Percentiles rank a stretch among this genome's conserved stretches.
Evolutionary conservation across 2,113 vertebrate genomes (phyloP).

Genomic region (Ammodytes dubius): DNA sequence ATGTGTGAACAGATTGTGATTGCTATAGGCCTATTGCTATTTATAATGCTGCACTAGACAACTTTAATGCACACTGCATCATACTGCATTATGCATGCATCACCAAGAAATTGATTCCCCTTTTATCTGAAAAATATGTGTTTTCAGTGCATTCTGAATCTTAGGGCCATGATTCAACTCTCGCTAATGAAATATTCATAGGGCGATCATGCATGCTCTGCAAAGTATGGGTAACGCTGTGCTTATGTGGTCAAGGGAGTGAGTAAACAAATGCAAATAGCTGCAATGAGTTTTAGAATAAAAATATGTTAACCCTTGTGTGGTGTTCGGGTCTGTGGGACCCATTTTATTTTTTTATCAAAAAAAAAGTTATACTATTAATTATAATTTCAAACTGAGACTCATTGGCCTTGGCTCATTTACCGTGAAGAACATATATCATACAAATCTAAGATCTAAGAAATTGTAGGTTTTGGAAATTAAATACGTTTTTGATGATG

Average conservation of each 20-base stretch:
- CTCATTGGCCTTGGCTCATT: too few species aligned
- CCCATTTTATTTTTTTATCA: too few species aligned
- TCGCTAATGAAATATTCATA: constrained; percentile 65
- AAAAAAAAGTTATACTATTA: too few species aligned
- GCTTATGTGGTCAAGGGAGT: constrained; percentile 34
- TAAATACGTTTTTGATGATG: too few species aligned
- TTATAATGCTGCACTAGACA: not conserved
- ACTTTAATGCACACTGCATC: not conserved
- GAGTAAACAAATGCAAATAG: constrained; percentile 62
- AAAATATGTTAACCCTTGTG: constrained; percentile 6
- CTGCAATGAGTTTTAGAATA: constrained; percentile 15
- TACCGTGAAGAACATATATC: too few species aligned
- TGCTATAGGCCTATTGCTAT: not conserved
- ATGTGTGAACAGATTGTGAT: not conserved
- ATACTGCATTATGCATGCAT: not conserved
- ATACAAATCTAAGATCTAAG: too few species aligned
- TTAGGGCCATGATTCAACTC: constrained; percentile 32
- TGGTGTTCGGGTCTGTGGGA: too few species aligned
- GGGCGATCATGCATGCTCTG: constrained; percentile 25
- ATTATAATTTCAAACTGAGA: too few species aligned
- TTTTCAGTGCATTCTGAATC: constrained; percentile 34
- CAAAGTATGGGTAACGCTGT: constrained; percentile 48
- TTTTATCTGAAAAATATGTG: constrained; percentile 10
- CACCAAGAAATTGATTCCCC: not conserved
- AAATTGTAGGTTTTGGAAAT: too few species aligned